Conservation (phyloP, 2,113 vertebrate species). For the Aphyosemion australe region DNA sequence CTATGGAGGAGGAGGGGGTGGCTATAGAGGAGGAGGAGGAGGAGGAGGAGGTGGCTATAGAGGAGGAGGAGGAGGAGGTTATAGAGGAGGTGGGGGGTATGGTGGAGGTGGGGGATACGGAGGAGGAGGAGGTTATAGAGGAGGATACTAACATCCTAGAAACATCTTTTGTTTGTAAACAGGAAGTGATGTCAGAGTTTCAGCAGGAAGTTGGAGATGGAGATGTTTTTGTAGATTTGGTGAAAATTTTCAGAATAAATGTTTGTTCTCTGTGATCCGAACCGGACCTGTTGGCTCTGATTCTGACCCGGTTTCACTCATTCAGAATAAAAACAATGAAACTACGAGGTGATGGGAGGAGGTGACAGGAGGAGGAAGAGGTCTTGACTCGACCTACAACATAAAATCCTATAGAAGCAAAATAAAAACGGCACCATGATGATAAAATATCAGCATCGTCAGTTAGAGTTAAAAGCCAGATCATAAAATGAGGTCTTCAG, state of each 20-base stretch:
- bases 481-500: too few species aligned
- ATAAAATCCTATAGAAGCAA: too few species aligned
- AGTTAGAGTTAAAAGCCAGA: too few species aligned
- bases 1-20: slow-evolving; percentile 42
- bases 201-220: neutral
- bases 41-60: slow-evolving; percentile 8
- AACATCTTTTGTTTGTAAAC: neutral
- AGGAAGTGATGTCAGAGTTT: neutral
- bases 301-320: too few species aligned
- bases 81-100: slow-evolving; percentile 14
- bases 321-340: too few species aligned
- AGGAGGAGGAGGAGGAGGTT: slow-evolving; percentile 27
- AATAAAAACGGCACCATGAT: too few species aligned
- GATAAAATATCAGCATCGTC: too few species aligned
- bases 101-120: neutral
- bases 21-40: slow-evolving; percentile 35
- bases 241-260: neutral
- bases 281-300: too few species aligned
- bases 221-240: neutral
- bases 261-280: neutral
- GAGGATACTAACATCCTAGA: slow-evolving; percentile 3
- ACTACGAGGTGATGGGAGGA: too few species aligned
- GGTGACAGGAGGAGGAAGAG: too few species aligned
- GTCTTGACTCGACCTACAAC: too few species aligned
- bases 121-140: slow-evolving; percentile 29